Percentiles rank a stretch among this genome's conserved stretches.
Evolutionary conservation across 2,797 vertebrate genomes (phyloP).

Genomic region (Neosalanx taihuensis): DNA sequence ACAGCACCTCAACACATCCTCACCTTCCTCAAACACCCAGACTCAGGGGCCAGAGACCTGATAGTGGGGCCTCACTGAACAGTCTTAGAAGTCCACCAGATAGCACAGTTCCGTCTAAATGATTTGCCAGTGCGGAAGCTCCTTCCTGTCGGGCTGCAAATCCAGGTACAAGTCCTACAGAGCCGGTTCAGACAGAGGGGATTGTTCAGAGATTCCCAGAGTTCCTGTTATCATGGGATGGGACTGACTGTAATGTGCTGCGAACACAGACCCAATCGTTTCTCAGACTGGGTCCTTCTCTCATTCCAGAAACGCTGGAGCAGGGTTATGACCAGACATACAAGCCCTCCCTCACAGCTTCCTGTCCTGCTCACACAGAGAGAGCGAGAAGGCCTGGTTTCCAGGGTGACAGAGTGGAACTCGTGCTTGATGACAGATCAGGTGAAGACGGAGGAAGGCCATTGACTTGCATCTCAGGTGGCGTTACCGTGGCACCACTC

Average conservation of each 20-base stretch:
- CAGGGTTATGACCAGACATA: neutral
- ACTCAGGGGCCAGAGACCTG: no score
- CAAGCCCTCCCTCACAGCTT: conserved; percentile 64
- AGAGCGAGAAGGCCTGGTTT: conserved; percentile 71
- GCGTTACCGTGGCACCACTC: conserved; percentile 36
- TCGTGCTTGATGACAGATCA: conserved; percentile 71
- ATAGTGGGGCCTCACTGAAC: no score
- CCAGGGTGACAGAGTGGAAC: conserved; percentile 69
- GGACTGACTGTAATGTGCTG: no score
- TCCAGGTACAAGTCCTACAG: no score
- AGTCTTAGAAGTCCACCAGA: no score
- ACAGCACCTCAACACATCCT: neutral
- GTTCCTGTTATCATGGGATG: no score
- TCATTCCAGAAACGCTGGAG: neutral
- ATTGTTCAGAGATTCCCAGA: no score
- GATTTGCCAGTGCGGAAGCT: no score
- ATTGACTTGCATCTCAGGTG: conserved; percentile 69
- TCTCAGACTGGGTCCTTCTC: neutral
- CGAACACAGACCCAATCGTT: no score
- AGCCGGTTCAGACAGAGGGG: no score
- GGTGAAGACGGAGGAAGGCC: conserved; percentile 54
- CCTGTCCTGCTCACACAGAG: conserved; percentile 68
- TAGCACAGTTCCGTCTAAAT: no score
- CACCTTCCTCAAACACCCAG: neutral
- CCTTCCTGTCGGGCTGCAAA: no score